phyloP scores from a whole-genome alignment of 2,797 vertebrate genomes.

The Sarcoramphus papa region DNA sequence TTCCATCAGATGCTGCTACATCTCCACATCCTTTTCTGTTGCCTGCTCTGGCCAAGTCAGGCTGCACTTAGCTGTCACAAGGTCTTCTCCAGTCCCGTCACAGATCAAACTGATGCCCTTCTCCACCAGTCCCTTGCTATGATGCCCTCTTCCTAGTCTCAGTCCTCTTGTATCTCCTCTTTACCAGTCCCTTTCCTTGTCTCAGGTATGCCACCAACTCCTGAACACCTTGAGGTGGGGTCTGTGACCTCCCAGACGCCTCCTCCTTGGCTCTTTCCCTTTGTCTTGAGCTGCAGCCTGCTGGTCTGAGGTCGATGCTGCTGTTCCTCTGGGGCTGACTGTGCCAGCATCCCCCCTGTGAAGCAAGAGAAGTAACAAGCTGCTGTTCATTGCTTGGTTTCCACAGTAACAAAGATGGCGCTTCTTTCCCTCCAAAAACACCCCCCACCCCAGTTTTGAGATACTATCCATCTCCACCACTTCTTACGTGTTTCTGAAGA shows the following conservation, averaged over 20 bases:
- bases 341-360: background rate
- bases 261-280: background rate
- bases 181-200: background rate
- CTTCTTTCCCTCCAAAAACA: background rate
- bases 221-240: background rate
- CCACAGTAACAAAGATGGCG: background rate
- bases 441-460: background rate
- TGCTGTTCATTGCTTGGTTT: background rate
- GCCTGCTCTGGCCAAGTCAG: background rate
- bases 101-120: background rate
- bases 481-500: background rate
- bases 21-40: background rate
- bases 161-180: background rate
- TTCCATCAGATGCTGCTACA: background rate
- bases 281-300: background rate
- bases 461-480: background rate
- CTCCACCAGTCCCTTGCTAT: background rate
- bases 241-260: background rate
- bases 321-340: background rate
- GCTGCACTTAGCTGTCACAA: background rate
- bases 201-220: background rate
- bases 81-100: background rate
- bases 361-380: background rate
- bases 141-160: background rate
- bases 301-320: fast-evolving